Conservation (phyloP, 2,888 invertebrate species). For the Anticlea derivata region DNA sequence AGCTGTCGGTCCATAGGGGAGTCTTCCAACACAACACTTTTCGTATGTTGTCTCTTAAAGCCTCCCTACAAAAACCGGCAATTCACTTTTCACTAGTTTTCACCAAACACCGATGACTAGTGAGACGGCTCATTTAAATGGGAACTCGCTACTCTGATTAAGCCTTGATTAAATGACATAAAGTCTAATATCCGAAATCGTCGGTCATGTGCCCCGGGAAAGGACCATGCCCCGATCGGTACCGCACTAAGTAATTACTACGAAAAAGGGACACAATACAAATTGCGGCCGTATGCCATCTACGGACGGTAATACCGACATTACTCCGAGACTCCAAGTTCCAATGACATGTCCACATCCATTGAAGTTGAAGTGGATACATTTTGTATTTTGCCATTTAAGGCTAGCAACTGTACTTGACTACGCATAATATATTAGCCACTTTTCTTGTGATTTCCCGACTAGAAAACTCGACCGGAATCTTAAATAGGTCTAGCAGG, state of each 20-base stretch:
- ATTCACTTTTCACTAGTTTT: too few species aligned
- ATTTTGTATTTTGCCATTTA: slow-evolving; percentile 39
- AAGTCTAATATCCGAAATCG: slow-evolving; percentile 11
- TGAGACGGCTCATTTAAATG: too few species aligned
- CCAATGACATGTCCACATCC: slow-evolving; percentile 39
- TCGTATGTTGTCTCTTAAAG: too few species aligned
- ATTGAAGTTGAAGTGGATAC: slow-evolving; percentile 35
- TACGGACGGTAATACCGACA: slow-evolving; percentile 52
- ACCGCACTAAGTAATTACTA: slow-evolving; percentile 44
- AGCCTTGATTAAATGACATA: slow-evolving; percentile 13
- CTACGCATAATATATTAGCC: slow-evolving; percentile 30
- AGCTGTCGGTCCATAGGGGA: too few species aligned
- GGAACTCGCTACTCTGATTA: too few species aligned
- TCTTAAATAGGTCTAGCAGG: slow-evolving; percentile 6
- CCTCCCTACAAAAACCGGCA: too few species aligned
- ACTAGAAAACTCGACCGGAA: slow-evolving; percentile 18
- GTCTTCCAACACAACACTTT: too few species aligned
- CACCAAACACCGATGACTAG: too few species aligned
- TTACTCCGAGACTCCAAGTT: slow-evolving; percentile 40
- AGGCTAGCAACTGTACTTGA: slow-evolving; percentile 33
- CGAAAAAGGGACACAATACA: slow-evolving; percentile 54
- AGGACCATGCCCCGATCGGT: slow-evolving; percentile 29
- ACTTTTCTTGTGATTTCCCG: slow-evolving; percentile 32
- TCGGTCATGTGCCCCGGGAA: slow-evolving; percentile 7
- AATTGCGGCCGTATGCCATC: slow-evolving; percentile 42